Base-by-base conservation (phyloP, 1,140 invertebrate genomes). In the Ooceraea biroi region DNA sequence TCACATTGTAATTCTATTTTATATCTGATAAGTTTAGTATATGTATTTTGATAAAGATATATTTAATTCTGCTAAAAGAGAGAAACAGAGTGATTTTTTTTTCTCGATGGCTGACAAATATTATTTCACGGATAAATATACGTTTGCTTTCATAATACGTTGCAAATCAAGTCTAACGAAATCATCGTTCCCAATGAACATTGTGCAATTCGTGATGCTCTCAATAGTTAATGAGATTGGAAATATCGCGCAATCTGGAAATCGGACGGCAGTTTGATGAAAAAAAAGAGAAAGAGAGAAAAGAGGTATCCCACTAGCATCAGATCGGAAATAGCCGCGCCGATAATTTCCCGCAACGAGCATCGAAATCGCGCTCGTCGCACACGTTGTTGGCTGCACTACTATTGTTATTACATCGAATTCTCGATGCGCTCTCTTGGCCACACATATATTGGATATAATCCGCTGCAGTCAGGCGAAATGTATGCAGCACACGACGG, bases 261-360 rank as follows among this genome's bases (percentile, higher is more conserved):
- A 78, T 78, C 36, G 65, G 46, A 5, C 8, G 36, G 25, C 22
- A 12, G 1, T 3, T n/a, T 14, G 27, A 22, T 7, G n/a, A 77
- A 14, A 50, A 25, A 44, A 0, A 46, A 77, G 19, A 30, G 25
- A 27, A 0, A 46, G 27, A 72, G 17, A 46, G 25, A 22, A n/a
- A 46, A 44, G 12, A 10, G 1, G 2, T 48, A 44, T n/a, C n/a
- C n/a, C 30, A 25, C 17, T 44, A 48, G 44, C 48, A 27, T 22
- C 65, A 2, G 10, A 36, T 57, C 50, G 76, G 65, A 80, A 80
- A 80, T 80, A 55, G 14, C 1, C 61, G 19, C 52, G 57, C 8
- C 36, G 61, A 72, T 86, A 83, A 80, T 87, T 63, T 84, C 50
- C 17, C 41, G 44, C n/a, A 71, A 60, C 78, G 27, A 60, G 46